Evolutionary conservation across 2,113 vertebrate genomes (phyloP), one percentile per base, ranked within the genome.

Genomic region (Platycercus adscitus): DNA sequence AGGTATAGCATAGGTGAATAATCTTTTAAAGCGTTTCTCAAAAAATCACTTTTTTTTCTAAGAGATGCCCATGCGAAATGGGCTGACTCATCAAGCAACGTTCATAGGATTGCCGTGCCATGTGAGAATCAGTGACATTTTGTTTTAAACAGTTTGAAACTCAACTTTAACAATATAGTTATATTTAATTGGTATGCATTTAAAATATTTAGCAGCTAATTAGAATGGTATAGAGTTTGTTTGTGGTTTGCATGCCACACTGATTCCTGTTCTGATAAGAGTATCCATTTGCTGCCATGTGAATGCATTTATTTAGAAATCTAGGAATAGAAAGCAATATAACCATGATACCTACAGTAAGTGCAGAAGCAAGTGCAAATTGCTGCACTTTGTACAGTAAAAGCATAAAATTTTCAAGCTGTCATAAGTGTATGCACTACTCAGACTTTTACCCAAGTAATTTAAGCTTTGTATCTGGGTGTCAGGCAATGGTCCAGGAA

Each of bases 31-130:
- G 1, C 1, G 6, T 66, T 6, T 9, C 17, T 70, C 18, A 49
- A 20, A 86, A 69, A 18, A 1, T 55, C 11, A 44, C 8, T 50
- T 66, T 88, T 89, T 73, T 89, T 78, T 47, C 13, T 33, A 17
- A 60, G 18, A 73, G 15, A 4, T 49, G 6, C 7, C 12, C 7
- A 11, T 13, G 8, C 6, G 2, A 33, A 79, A 39, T 15, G 13
- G 4, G 9, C 13, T 84, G 20, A 83, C 8, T 81, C 13, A 47
- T 8, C 5, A 11, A 17, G 6, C 5, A 56, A 15, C 0, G 1
- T 19, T 41, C 12, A 0, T 53, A 21, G 58, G 13, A 46, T 23
- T 66, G 18, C 13, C n/a, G 39, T 31, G 28, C 63, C 35, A 44
- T 50, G 10, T 29, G 8, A 78, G 41, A 55, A 31, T 53, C 10